phyloP scores from a whole-genome alignment of 1,140 invertebrate species.

The Pseudomyrmex concolor region DNA sequence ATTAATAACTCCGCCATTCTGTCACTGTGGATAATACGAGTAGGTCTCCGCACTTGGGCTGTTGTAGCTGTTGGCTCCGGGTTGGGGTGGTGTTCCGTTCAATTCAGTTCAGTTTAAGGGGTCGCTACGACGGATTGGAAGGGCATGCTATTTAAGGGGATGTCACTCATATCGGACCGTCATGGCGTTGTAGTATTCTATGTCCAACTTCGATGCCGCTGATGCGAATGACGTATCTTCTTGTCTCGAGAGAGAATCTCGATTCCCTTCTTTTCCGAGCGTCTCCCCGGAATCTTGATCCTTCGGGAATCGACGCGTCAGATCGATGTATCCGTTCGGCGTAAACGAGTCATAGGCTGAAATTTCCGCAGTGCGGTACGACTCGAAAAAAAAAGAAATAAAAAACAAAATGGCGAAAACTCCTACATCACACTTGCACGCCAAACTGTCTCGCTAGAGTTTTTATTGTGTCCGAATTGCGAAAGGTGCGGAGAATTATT shows the following conservation, averaged over 20 bases:
- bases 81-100: slow-evolving; percentile 83
- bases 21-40: slow-evolving; percentile 86
- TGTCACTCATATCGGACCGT: slow-evolving; percentile 83
- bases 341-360: slow-evolving; percentile 37
- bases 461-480: slow-evolving; percentile 80
- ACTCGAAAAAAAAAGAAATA: slow-evolving; percentile 27
- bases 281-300: slow-evolving; percentile 11
- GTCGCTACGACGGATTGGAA: slow-evolving; percentile 82
- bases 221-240: slow-evolving; percentile 49
- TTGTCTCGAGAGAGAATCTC: slow-evolving; percentile 22
- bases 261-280: slow-evolving; percentile 13
- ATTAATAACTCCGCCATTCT: slow-evolving; percentile 85
- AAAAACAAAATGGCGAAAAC: slow-evolving; percentile 64
- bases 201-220: slow-evolving; percentile 77
- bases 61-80: slow-evolving; percentile 75
- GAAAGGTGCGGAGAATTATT: slow-evolving; percentile 80
- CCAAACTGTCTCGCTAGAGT: slow-evolving; percentile 77
- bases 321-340: slow-evolving; percentile 1
- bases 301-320: slow-evolving; percentile 2
- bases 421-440: slow-evolving; percentile 74
- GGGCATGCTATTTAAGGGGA: slow-evolving; percentile 81
- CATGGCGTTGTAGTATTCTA: slow-evolving; percentile 79
- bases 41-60: slow-evolving; percentile 81
- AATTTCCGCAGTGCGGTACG: slow-evolving; percentile 49
- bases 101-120: slow-evolving; percentile 84